phyloP scores from a whole-genome alignment of 2,113 vertebrate species.

The Canis aureus region DNA sequence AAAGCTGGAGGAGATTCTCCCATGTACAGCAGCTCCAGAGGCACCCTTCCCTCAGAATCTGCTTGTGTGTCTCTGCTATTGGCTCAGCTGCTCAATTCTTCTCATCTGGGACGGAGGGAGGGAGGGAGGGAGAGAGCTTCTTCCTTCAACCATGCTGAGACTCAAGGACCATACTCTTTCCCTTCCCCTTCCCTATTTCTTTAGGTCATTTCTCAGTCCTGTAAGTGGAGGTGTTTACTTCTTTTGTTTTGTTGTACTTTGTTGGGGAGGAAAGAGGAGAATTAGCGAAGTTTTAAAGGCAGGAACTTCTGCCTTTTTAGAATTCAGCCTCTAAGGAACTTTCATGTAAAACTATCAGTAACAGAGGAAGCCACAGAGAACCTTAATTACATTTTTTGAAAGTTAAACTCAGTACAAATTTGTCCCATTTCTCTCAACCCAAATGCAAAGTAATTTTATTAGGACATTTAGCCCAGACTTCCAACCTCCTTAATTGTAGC shows the following conservation, averaged over 20 bases:
- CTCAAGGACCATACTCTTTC: background rate
- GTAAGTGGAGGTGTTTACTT: background rate
- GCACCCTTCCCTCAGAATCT: background rate
- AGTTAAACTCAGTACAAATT: conserved; percentile 34
- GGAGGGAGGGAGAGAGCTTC: background rate
- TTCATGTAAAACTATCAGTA: conserved; percentile 5
- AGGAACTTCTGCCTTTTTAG: background rate
- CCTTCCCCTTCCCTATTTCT: background rate
- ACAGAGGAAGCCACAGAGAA: background rate
- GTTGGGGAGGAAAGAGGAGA: background rate
- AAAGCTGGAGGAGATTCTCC: background rate
- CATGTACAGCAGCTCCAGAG: background rate
- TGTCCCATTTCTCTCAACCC: conserved; percentile 35
- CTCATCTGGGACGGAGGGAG: background rate
- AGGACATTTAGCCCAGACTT: background rate
- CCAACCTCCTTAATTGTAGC: background rate
- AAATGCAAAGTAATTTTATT: background rate
- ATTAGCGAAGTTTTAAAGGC: background rate
- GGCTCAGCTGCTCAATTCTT: background rate
- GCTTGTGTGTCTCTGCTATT: background rate
- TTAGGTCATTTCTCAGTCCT: background rate
- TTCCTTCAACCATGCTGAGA: background rate
- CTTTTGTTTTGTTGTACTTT: background rate
- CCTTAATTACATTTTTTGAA: conserved; percentile 4
- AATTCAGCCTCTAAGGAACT: background rate